These are phyloP conservation scores for Lottia gigantea DNA, from an alignment of 2,888 invertebrate species.

Conservation along the genomic window DNA sequence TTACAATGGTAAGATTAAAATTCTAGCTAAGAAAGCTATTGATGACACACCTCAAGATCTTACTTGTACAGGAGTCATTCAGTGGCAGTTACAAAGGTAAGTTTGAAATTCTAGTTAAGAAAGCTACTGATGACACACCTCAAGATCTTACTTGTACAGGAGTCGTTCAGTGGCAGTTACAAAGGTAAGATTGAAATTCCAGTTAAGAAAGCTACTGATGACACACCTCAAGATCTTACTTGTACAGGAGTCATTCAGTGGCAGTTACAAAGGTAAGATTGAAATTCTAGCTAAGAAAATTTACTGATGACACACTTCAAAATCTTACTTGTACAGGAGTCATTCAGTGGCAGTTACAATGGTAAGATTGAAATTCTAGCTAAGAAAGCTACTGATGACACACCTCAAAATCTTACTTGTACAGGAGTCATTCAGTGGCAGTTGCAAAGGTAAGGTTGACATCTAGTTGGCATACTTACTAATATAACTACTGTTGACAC, in stretches of 20 bases:
- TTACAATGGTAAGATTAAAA: slow-evolving; percentile 70
- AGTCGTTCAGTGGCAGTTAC: slow-evolving; percentile 89
- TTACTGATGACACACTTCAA: no score
- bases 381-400: slow-evolving; percentile 59
- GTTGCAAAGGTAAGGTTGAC: slow-evolving; percentile 70
- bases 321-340: no score
- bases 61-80: slow-evolving; percentile 85
- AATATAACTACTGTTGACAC: slow-evolving; percentile 60
- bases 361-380: neutral
- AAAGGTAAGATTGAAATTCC: slow-evolving; percentile 48
- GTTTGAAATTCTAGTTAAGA: slow-evolving; percentile 30
- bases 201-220: slow-evolving; percentile 54
- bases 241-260: slow-evolving; percentile 90
- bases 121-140: slow-evolving; percentile 58
- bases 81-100: slow-evolving; percentile 81
- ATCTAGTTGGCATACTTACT: neutral
- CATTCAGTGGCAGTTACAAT: neutral
- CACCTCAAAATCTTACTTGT: slow-evolving; percentile 78
- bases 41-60: slow-evolving; percentile 74
- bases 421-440: slow-evolving; percentile 91
- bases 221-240: slow-evolving; percentile 75
- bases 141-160: slow-evolving; percentile 84
- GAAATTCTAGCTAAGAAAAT: no score
- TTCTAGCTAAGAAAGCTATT: slow-evolving; percentile 45
- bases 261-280: slow-evolving; percentile 74